phyloP scores from a whole-genome alignment of 2,888 invertebrate species.

The Odontomyia ornata region DNA sequence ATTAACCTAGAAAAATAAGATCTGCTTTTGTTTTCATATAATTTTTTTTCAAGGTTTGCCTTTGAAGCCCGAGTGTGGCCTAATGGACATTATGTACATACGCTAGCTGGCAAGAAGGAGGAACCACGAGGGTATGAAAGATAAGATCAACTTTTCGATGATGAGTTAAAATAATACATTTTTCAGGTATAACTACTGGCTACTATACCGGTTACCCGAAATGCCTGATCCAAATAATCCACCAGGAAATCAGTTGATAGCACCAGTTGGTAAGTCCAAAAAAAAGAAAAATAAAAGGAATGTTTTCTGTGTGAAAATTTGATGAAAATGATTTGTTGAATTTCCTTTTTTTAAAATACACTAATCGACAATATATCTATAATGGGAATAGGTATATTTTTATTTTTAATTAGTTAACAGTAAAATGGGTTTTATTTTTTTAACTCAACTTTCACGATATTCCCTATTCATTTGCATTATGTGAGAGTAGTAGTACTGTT shows the following conservation, averaged over 20 bases:
- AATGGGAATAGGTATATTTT: too few relatives aligned
- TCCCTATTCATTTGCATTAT: too few relatives aligned
- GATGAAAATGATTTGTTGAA: not conserved
- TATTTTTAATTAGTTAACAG: too few relatives aligned
- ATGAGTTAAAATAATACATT: not conserved
- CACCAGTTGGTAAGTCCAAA: constrained; percentile 80
- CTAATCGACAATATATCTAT: too few relatives aligned
- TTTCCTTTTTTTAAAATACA: not conserved
- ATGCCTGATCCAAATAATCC: constrained; percentile 82
- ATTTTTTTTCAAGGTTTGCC: constrained; percentile 65
- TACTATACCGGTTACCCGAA: constrained; percentile 83
- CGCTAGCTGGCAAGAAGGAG: constrained; percentile 69
- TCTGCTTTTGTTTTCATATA: not conserved
- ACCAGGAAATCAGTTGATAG: constrained; percentile 87
- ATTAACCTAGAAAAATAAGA: not conserved
- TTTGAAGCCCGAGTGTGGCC: constrained; percentile 90
- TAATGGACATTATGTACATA: constrained; percentile 91
- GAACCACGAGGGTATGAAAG: constrained; percentile 61
- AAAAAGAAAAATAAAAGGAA: not conserved
- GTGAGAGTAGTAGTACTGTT: too few relatives aligned
- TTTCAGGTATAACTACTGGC: constrained; percentile 85
- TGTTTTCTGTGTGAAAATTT: not conserved
- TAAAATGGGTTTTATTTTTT: too few relatives aligned
- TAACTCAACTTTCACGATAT: too few relatives aligned
- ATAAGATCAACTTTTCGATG: not conserved